Conservation (phyloP, 2,113 vertebrate genomes). For the Hypomesus transpacificus region DNA sequence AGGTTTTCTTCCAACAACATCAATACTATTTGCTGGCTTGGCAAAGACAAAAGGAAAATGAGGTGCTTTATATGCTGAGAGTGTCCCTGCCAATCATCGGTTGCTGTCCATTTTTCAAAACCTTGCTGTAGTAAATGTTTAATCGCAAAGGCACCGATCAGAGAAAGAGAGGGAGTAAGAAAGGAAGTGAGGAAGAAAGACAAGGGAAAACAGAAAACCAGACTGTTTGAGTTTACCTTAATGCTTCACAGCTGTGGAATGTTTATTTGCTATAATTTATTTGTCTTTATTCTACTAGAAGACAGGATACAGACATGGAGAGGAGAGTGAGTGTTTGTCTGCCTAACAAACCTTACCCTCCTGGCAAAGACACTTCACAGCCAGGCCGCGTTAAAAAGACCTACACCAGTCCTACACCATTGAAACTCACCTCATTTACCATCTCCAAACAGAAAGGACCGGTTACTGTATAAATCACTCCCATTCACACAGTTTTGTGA, state of each 20-base stretch:
- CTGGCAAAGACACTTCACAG: neutral
- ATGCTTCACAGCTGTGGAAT: constrained; percentile 38
- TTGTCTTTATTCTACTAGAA: constrained; percentile 46
- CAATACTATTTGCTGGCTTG: constrained; percentile 27
- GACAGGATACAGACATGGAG: constrained; percentile 19
- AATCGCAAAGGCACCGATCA: constrained; percentile 22
- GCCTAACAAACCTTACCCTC: constrained; percentile 32
- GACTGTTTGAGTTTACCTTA: constrained; percentile 43
- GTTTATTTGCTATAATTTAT: constrained; percentile 42
- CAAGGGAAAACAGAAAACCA: constrained; percentile 12
- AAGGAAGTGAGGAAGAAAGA: neutral
- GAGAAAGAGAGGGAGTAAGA: constrained; percentile 11
- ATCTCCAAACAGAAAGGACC: no score
- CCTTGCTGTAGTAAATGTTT: constrained; percentile 28
- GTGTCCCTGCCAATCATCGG: constrained; percentile 34
- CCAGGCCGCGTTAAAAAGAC: neutral
- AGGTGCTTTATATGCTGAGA: constrained; percentile 42
- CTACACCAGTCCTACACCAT: neutral
- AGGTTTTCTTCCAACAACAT: constrained; percentile 22
- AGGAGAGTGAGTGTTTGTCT: constrained; percentile 12
- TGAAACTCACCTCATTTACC: no score
- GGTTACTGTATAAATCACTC: no score
- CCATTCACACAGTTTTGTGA: no score
- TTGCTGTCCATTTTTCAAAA: constrained; percentile 29
- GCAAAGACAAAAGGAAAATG: constrained; percentile 37